These are phyloP conservation scores for Lithophane ornitopus DNA, from an alignment of 2,888 invertebrate species.

Conservation along the genomic window DNA sequence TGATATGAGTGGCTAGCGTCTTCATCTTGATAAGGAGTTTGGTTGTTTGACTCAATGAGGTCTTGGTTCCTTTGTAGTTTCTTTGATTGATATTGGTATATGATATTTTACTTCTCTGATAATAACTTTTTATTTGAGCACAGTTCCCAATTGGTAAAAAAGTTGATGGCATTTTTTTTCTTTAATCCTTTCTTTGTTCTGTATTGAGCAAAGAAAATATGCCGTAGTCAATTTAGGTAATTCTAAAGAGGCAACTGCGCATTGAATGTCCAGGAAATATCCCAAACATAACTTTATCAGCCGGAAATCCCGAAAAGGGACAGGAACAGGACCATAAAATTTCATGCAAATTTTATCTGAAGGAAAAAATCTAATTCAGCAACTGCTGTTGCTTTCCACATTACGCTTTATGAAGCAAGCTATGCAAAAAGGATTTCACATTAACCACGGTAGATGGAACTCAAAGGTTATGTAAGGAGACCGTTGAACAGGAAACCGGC, in stretches of 20 bases:
- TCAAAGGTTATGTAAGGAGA: slow-evolving; percentile 66
- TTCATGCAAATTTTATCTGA: slow-evolving; percentile 59
- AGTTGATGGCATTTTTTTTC: background rate
- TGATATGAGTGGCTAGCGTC: slow-evolving; percentile 61
- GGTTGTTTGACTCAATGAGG: slow-evolving; percentile 33
- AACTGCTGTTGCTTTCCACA: slow-evolving; percentile 53
- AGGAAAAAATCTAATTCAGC: slow-evolving; percentile 55
- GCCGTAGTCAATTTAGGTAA: background rate
- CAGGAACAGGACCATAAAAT: slow-evolving; percentile 48
- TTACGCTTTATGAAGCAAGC: slow-evolving; percentile 65
- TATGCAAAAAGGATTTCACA: slow-evolving; percentile 65
- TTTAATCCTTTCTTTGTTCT: background rate
- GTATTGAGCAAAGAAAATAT: background rate
- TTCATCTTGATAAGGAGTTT: slow-evolving; percentile 59
- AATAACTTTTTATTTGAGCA: background rate
- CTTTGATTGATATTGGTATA: slow-evolving; percentile 17
- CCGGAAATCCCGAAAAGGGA: slow-evolving; percentile 32
- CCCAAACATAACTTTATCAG: slow-evolving; percentile 34
- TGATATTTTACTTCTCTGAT: slow-evolving; percentile 1
- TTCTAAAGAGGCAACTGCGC: background rate
- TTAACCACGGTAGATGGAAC: slow-evolving; percentile 68
- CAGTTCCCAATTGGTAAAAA: background rate
- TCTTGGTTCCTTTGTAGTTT: slow-evolving; percentile 28
- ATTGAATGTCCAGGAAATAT: slow-evolving; percentile 26
- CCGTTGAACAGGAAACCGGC: slow-evolving; percentile 65